These are phyloP conservation scores for Azemiops feae DNA, from an alignment of 2,113 vertebrate genomes.

Conservation along the genomic window DNA sequence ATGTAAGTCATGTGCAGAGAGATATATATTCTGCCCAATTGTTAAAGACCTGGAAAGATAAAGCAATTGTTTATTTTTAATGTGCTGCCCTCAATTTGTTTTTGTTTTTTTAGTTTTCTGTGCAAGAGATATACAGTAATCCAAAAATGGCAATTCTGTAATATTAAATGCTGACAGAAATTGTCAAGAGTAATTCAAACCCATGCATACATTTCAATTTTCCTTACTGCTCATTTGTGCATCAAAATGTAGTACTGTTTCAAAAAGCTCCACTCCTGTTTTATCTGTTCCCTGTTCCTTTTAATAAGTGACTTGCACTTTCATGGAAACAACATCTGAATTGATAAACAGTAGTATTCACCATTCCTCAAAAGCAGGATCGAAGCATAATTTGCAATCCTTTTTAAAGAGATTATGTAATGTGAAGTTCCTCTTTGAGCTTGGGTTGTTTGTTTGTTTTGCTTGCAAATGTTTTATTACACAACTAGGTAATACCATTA, in stretches of 20 bases:
- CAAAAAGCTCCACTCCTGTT: not conserved
- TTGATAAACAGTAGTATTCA: not conserved
- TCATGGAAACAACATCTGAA: not conserved
- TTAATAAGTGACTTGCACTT: not conserved
- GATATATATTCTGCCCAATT: not conserved
- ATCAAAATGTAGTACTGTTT: not conserved
- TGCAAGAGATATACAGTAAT: not conserved
- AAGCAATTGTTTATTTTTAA: rapidly evolving
- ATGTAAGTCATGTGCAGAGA: constrained; percentile 68
- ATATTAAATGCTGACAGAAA: not conserved
- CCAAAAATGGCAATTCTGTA: not conserved
- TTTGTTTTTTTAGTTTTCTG: not conserved
- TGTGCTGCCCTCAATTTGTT: rapidly evolving
- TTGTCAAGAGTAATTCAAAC: not conserved
- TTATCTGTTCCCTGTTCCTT: too few species aligned
- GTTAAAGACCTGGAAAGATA: rapidly evolving
- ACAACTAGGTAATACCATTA: not conserved
- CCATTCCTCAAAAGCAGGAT: not conserved
- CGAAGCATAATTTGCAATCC: not conserved
- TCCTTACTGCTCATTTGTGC: not conserved
- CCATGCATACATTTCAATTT: not conserved
- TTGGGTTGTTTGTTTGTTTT: not conserved
- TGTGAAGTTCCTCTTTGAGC: not conserved
- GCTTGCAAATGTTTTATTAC: not conserved
- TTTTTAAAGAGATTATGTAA: not conserved